These are phyloP conservation scores for Labroides dimidiatus DNA, from an alignment of 2,797 vertebrate genomes.

Conservation along the genomic window DNA sequence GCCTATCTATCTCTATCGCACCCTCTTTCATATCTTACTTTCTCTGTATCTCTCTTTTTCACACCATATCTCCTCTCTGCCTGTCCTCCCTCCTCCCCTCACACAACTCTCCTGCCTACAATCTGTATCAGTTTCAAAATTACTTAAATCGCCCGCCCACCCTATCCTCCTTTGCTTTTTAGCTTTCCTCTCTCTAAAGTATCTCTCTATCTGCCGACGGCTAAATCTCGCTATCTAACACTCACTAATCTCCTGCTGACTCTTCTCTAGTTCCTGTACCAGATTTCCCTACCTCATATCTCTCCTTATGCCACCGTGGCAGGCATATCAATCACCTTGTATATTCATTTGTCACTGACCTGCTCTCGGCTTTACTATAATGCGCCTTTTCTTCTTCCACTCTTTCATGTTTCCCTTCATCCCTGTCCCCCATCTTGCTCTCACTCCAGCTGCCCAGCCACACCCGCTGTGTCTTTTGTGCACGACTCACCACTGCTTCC, in stretches of 20 bases:
- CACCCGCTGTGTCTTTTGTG: constrained; percentile 72
- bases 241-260: constrained; percentile 59
- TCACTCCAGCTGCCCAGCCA: constrained; percentile 62
- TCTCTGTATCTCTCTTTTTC: constrained; percentile 69
- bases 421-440: constrained; percentile 66
- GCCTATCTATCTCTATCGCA: constrained; percentile 81
- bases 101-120: constrained; percentile 71
- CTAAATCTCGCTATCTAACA: constrained; percentile 58
- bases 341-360: constrained; percentile 75
- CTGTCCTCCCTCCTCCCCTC: constrained; percentile 66
- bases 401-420: constrained; percentile 68
- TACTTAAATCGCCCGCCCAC: constrained; percentile 74
- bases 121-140: constrained; percentile 76
- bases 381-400: constrained; percentile 49
- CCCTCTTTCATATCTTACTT: constrained; percentile 68
- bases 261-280: constrained; percentile 49
- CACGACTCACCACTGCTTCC: constrained; percentile 57
- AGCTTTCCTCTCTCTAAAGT: constrained; percentile 56
- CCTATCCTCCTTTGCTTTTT: constrained; percentile 59
- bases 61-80: constrained; percentile 63
- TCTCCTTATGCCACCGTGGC: constrained; percentile 57
- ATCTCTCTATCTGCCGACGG: constrained; percentile 65
- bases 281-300: constrained; percentile 61
- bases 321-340: constrained; percentile 71
- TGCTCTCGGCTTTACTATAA: constrained; percentile 70